Evolutionary conservation across 2,888 invertebrate species (phyloP).

Genomic region (Hymenopus coronatus): DNA sequence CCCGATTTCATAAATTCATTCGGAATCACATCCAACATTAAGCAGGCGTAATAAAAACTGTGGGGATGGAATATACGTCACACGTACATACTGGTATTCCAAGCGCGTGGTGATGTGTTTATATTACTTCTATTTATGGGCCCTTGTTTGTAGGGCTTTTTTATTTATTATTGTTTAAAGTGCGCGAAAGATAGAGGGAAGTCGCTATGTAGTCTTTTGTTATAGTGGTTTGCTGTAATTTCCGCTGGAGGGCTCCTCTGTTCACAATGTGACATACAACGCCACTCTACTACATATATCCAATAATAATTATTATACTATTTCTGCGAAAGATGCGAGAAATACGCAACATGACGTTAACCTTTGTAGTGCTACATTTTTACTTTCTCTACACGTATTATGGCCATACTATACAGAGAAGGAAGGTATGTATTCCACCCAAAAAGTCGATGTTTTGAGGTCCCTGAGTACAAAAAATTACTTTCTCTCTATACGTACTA

Average conservation of each 20-base stretch:
- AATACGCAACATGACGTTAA: no score
- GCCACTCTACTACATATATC: background rate
- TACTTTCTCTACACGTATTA: no score
- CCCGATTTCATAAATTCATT: conserved; percentile 25
- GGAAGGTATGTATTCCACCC: no score
- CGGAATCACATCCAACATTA: background rate
- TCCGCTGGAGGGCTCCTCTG: background rate
- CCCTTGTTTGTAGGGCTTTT: background rate
- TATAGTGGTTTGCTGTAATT: background rate
- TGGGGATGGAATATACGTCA: background rate
- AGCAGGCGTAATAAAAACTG: background rate
- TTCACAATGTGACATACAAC: background rate
- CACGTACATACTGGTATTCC: background rate
- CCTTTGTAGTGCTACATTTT: no score
- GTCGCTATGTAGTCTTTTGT: background rate
- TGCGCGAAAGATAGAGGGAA: background rate
- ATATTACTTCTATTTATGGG: background rate
- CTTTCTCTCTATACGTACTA: no score
- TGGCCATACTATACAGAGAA: no score
- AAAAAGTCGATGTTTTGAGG: no score
- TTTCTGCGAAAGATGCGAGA: background rate
- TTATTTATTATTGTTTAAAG: background rate
- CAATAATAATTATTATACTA: background rate
- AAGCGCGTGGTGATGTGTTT: background rate
- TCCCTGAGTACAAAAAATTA: no score